Evolutionary conservation across 2,797 vertebrate genomes (phyloP).

Genomic region (Macrochelys suwanniensis): DNA sequence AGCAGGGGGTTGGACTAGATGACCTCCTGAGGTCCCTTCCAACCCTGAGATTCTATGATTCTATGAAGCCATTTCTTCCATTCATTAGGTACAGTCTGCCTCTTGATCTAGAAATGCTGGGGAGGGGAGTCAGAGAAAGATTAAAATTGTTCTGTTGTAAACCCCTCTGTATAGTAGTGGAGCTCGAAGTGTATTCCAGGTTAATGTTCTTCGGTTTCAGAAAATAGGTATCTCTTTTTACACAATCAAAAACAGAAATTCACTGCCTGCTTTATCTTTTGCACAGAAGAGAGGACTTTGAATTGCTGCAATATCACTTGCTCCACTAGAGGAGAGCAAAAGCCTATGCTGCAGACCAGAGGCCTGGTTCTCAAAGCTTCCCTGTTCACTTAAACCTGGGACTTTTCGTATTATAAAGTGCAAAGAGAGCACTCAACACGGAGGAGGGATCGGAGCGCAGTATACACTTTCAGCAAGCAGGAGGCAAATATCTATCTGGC

Average conservation of each 20-base stretch:
- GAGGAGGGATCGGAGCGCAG: background rate
- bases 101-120: background rate
- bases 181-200: background rate
- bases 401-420: background rate
- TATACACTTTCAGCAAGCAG: background rate
- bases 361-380: background rate
- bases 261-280: background rate
- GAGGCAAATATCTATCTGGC: background rate
- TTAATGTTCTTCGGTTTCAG: background rate
- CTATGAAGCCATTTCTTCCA: background rate
- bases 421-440: background rate
- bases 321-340: conserved; percentile 75
- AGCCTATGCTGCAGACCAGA: background rate
- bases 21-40: no score
- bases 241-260: background rate
- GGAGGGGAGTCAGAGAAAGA: background rate
- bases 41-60: no score
- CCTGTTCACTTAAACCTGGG: accelerated
- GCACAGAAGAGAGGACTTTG: background rate
- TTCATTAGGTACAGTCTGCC: background rate
- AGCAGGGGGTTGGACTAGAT: no score
- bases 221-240: background rate
- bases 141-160: accelerated
- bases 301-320: background rate
- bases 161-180: background rate